These are phyloP conservation scores for Troglohyphantes excavatus DNA, from an alignment of 2,888 invertebrate species.

Conservation along the genomic window DNA sequence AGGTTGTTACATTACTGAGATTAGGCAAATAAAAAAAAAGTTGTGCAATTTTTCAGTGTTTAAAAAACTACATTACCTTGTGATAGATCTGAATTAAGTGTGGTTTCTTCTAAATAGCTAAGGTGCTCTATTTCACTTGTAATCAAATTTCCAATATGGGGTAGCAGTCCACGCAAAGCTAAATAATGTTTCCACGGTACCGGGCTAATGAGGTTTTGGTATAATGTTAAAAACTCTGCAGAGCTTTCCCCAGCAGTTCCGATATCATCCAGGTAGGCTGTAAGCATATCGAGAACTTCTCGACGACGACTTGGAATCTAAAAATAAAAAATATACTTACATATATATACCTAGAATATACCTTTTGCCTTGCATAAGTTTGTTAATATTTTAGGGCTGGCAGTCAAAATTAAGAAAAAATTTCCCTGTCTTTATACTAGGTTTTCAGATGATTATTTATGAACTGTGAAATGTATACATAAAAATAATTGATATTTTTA, in stretches of 20 bases:
- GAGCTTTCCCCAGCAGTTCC: slow-evolving; percentile 95
- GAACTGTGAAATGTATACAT: no score
- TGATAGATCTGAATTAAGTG: slow-evolving; percentile 95
- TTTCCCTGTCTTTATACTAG: no score
- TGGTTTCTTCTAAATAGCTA: slow-evolving; percentile 94
- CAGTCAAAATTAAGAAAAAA: no score
- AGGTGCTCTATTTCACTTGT: slow-evolving; percentile 94
- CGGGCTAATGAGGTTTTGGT: slow-evolving; percentile 91
- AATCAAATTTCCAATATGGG: slow-evolving; percentile 91
- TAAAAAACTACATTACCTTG: slow-evolving; percentile 85
- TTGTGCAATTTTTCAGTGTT: background rate
- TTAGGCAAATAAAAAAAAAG: no score
- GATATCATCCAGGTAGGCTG: slow-evolving; percentile 93
- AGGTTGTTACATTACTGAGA: no score
- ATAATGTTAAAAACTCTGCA: slow-evolving; percentile 93
- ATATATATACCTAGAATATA: no score
- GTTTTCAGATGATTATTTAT: no score
- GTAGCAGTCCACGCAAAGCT: slow-evolving; percentile 92
- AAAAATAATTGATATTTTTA: no score
- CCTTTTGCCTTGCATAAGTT: no score
- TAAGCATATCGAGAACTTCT: slow-evolving; percentile 91
- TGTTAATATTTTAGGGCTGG: no score
- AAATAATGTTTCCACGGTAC: slow-evolving; percentile 97
- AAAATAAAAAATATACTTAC: no score
- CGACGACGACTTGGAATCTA: slow-evolving; percentile 79